Conservation (phyloP, 2,797 vertebrate genomes). For the Protonibea diacanthus region DNA sequence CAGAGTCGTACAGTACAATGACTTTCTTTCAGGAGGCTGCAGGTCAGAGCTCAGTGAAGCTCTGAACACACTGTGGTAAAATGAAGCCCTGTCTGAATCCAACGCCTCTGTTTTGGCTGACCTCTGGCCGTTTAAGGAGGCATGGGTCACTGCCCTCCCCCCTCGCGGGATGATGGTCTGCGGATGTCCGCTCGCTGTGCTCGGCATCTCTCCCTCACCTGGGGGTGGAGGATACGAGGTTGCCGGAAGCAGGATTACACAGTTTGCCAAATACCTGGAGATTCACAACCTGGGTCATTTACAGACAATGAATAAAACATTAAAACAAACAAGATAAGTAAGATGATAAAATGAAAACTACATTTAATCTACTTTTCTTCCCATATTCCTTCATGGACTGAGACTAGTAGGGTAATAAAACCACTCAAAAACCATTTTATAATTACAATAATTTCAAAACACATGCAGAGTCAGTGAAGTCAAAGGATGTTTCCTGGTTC, state of each 20-base stretch:
- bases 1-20: conserved; percentile 39
- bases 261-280: conserved; percentile 38
- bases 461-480: too few species aligned
- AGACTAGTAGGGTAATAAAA: too few species aligned
- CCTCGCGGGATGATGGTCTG: conserved; percentile 37
- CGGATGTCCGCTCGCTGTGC: conserved; percentile 53
- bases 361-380: too few species aligned
- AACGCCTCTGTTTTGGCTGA: conserved; percentile 72
- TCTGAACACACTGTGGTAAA: conserved; percentile 36
- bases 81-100: conserved; percentile 51
- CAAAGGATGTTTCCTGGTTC: too few species aligned
- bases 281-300: neutral
- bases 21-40: conserved; percentile 52
- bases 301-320: too few species aligned
- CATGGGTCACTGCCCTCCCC: conserved; percentile 56
- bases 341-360: too few species aligned
- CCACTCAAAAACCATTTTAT: too few species aligned
- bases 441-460: too few species aligned
- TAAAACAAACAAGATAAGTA: too few species aligned
- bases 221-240: conserved; percentile 2
- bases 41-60: conserved; percentile 43
- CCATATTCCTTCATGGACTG: too few species aligned
- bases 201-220: conserved; percentile 46
- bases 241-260: conserved; percentile 49
- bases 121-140: conserved; percentile 60